Percentiles rank a stretch among this genome's conserved stretches.
phyloP scores from a whole-genome alignment of 2,888 invertebrate species.

The Caradrina clavipalpis region DNA sequence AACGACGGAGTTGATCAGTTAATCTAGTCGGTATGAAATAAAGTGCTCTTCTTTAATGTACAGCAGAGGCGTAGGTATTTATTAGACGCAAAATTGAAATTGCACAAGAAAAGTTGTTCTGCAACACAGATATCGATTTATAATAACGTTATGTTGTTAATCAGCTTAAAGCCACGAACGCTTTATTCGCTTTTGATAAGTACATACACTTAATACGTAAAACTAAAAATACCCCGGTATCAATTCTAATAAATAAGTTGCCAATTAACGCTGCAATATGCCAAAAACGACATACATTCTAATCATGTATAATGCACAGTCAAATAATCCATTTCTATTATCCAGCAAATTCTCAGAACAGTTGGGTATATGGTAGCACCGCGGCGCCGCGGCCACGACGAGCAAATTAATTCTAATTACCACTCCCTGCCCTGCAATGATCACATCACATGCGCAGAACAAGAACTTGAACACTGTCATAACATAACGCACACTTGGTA shows the following conservation, averaged over 20 bases:
- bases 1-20: neutral
- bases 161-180: neutral
- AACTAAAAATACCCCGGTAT: too few relatives aligned
- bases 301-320: neutral
- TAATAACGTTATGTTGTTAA: too few relatives aligned
- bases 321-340: constrained; percentile 6
- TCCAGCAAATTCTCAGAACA: constrained; percentile 11
- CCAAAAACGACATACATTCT: neutral
- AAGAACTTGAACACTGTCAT: constrained; percentile 19
- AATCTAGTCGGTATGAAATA: neutral
- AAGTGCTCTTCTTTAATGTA: neutral
- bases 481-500: constrained; percentile 20
- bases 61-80: too few relatives aligned
- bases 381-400: neutral
- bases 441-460: constrained; percentile 11
- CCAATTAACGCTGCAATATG: too few relatives aligned
- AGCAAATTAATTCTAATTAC: constrained; percentile 32
- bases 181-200: too few relatives aligned
- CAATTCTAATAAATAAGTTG: too few relatives aligned
- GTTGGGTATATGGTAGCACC: constrained; percentile 1
- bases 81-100: too few relatives aligned
- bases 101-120: too few relatives aligned
- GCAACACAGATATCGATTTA: too few relatives aligned
- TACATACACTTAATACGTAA: too few relatives aligned
- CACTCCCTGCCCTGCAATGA: constrained; percentile 17